phyloP scores from a whole-genome alignment of 2,888 invertebrate genomes.

The Nomada ruficornis region DNA sequence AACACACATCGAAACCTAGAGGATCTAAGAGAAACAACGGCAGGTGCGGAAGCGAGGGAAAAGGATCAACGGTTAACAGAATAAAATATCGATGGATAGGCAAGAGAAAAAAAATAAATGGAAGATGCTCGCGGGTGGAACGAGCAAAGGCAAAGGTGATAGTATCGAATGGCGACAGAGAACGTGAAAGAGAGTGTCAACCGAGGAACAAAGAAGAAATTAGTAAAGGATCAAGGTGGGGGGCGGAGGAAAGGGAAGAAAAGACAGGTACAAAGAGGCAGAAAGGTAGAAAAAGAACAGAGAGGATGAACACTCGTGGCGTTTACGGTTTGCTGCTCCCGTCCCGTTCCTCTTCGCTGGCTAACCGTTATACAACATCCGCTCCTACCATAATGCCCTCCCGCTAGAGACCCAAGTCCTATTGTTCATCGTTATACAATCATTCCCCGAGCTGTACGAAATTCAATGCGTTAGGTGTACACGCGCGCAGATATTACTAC shows the following conservation, averaged over 20 bases:
- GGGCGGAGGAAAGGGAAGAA: not conserved
- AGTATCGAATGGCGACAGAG: conserved; percentile 3
- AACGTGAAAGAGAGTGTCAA: conserved; percentile 24
- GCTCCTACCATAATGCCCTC: conserved; percentile 81
- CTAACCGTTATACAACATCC: conserved; percentile 85
- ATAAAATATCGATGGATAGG: not conserved
- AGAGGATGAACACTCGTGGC: conserved; percentile 78
- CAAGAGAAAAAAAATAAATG: not conserved
- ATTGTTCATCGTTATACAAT: conserved; percentile 83
- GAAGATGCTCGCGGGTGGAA: not conserved
- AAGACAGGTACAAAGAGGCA: conserved; percentile 9
- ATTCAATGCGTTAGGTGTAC: conserved; percentile 71
- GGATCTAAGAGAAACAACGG: not conserved
- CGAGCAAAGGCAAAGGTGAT: not conserved
- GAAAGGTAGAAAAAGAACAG: conserved; percentile 15
- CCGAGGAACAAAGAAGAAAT: conserved; percentile 20
- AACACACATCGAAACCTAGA: not conserved
- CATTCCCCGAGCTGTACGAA: conserved; percentile 72
- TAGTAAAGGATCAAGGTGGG: not conserved
- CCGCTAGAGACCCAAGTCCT: conserved; percentile 78
- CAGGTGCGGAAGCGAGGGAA: not conserved
- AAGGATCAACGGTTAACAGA: not conserved
- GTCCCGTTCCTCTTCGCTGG: conserved; percentile 84
- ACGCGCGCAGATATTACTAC: conserved; percentile 47
- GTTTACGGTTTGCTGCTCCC: conserved; percentile 83